A percentile compares a stretch with the other conserved stretches of the same genome.
Conservation (phyloP, 2,888 invertebrate genomes). For the Sialis lutaria region DNA sequence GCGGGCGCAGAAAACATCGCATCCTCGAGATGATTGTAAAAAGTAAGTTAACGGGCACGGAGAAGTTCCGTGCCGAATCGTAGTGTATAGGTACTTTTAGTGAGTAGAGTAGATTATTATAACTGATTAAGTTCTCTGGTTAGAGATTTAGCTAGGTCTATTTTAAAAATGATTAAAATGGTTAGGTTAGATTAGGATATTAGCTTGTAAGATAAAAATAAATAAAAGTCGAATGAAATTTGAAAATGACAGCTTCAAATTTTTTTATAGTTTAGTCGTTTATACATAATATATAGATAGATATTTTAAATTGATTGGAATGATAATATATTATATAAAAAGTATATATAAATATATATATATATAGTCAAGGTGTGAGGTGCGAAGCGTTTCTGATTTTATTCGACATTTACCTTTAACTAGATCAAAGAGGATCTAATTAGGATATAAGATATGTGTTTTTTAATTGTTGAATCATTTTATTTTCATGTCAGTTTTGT, state of each 20-base stretch:
- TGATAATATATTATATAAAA: too few relatives aligned
- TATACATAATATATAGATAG: slow-evolving; percentile 1
- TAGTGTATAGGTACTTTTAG: not conserved
- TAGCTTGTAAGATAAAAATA: slow-evolving; percentile 3
- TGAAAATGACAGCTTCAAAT: not conserved
- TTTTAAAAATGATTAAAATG: slow-evolving; percentile 3
- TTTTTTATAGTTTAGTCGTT: not conserved
- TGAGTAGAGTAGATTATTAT: not conserved
- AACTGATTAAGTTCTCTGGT: slow-evolving; percentile 3
- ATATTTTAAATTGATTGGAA: not conserved
- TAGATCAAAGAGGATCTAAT: not conserved
- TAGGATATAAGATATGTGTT: slow-evolving; percentile 2
- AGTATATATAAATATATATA: not conserved
- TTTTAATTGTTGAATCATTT: slow-evolving; percentile 5
- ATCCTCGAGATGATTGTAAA: not conserved
- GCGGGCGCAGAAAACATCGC: not conserved
- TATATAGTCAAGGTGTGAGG: not conserved
- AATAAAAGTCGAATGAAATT: slow-evolving; percentile 1
- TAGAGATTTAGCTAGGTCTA: slow-evolving; percentile 4
- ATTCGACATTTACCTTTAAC: slow-evolving; percentile 2
- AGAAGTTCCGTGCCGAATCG: not conserved
- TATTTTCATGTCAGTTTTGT: slow-evolving; percentile 3
- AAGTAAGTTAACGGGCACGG: not conserved
- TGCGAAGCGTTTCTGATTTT: slow-evolving; percentile 5
- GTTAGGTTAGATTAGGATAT: slow-evolving; percentile 4